Conservation (phyloP, 2,797 vertebrate species). For the Clamator glandarius region DNA sequence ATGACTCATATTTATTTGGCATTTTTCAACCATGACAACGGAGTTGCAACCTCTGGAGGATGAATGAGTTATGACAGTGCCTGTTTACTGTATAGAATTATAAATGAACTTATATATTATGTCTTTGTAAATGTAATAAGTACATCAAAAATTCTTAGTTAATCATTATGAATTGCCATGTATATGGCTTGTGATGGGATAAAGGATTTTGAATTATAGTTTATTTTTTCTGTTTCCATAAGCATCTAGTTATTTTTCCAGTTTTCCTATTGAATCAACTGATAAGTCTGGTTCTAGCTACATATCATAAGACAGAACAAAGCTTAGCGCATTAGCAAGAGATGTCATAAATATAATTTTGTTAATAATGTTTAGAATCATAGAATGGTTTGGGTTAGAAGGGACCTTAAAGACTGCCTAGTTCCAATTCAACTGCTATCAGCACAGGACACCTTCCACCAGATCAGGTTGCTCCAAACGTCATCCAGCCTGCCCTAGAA, state of each 20-base stretch:
- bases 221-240: not conserved
- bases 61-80: conserved; percentile 56
- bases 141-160: not conserved
- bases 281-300: not conserved
- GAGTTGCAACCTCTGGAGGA: conserved; percentile 65
- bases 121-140: not conserved
- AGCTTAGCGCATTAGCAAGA: accelerated
- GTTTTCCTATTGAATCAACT: not conserved
- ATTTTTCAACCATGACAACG: conserved; percentile 43
- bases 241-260: not conserved
- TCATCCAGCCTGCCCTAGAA: too few species aligned
- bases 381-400: too few species aligned
- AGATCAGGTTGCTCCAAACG: too few species aligned
- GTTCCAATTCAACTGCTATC: too few species aligned
- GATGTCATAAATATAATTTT: not conserved
- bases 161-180: not conserved
- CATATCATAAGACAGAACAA: not conserved
- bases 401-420: too few species aligned
- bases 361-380: too few species aligned
- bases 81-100: not conserved
- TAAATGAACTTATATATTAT: not conserved
- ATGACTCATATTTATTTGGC: conserved; percentile 17
- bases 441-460: too few species aligned
- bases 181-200: not conserved
- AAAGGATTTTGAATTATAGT: not conserved